Conservation (phyloP, 2,113 vertebrate species). For the Pangasianodon hypophthalmus region DNA sequence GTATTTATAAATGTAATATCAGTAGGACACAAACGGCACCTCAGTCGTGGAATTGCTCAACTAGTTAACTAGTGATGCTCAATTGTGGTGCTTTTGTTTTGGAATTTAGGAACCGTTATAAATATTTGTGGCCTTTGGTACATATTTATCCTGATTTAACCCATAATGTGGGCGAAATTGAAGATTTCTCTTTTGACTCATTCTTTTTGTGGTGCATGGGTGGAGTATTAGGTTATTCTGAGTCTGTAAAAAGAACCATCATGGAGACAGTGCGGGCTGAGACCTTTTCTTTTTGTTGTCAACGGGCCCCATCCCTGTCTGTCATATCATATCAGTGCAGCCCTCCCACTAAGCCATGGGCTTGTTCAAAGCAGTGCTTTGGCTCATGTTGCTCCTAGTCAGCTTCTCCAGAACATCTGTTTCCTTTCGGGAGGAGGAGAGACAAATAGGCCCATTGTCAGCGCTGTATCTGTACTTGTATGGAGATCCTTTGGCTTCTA, state of each 20-base stretch:
- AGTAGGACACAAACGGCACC: not conserved
- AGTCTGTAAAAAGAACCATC: slow-evolving; percentile 28
- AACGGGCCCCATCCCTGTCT: slow-evolving; percentile 50
- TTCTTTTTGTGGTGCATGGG: slow-evolving; percentile 26
- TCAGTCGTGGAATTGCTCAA: not conserved
- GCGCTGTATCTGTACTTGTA: slow-evolving; percentile 59
- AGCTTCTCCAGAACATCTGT: slow-evolving; percentile 58
- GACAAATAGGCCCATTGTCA: slow-evolving; percentile 61
- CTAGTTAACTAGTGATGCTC: not conserved
- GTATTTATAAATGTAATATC: not conserved
- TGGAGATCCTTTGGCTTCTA: slow-evolving; percentile 55
- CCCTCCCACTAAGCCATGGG: slow-evolving; percentile 49
- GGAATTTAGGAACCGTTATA: not conserved
- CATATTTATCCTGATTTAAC: not conserved
- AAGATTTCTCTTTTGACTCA: slow-evolving; percentile 25
- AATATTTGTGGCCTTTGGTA: not conserved
- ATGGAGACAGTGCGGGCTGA: slow-evolving; percentile 27
- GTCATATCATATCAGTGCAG: slow-evolving; percentile 58
- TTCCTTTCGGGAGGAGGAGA: slow-evolving; percentile 58
- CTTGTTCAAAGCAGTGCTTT: slow-evolving; percentile 46
- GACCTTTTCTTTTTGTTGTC: slow-evolving; percentile 52
- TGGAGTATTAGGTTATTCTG: slow-evolving; percentile 47
- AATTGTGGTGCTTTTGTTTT: not conserved
- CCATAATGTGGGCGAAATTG: slow-evolving; percentile 9
- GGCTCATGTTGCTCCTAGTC: slow-evolving; percentile 55